These are phyloP conservation scores for Parasteatoda tepidariorum DNA, from an alignment of 1,140 invertebrate species.

Conservation along the genomic window DNA sequence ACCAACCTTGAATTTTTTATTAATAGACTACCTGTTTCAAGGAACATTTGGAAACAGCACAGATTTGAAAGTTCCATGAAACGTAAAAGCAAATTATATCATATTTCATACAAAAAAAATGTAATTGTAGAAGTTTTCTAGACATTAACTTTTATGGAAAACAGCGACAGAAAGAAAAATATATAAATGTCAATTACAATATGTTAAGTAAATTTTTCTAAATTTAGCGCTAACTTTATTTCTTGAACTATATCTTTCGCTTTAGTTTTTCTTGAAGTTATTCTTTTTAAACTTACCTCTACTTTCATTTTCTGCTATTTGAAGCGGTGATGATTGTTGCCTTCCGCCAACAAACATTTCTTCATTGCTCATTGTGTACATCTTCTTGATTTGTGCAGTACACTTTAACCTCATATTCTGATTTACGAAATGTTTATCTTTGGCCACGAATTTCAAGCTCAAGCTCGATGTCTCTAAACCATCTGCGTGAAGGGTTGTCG, in stretches of 20 bases:
- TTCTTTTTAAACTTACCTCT: neutral
- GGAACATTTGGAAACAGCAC: too few species aligned
- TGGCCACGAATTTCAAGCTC: conserved; percentile 78
- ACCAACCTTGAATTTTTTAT: too few species aligned
- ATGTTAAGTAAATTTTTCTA: neutral
- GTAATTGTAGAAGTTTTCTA: neutral
- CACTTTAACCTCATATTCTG: conserved; percentile 88
- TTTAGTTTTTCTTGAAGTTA: neutral
- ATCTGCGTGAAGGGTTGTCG: conserved; percentile 51
- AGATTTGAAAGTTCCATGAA: too few species aligned
- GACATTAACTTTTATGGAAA: neutral
- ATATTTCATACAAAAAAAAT: too few species aligned
- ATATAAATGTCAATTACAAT: neutral
- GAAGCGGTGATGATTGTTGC: conserved; percentile 67
- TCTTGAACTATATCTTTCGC: neutral
- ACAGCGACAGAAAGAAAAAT: neutral
- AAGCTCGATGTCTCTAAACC: conserved; percentile 68
- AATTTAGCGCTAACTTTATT: neutral
- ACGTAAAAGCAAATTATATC: too few species aligned
- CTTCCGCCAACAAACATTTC: conserved; percentile 80
- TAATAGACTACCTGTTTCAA: too few species aligned
- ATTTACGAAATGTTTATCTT: conserved; percentile 78
- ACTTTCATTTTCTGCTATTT: conserved; percentile 42
- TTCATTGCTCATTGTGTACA: conserved; percentile 85
- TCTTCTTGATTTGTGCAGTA: conserved; percentile 83